These are phyloP conservation scores for Dasysyrphus albostriatus DNA, from an alignment of 2,888 invertebrate genomes.

Conservation along the genomic window DNA sequence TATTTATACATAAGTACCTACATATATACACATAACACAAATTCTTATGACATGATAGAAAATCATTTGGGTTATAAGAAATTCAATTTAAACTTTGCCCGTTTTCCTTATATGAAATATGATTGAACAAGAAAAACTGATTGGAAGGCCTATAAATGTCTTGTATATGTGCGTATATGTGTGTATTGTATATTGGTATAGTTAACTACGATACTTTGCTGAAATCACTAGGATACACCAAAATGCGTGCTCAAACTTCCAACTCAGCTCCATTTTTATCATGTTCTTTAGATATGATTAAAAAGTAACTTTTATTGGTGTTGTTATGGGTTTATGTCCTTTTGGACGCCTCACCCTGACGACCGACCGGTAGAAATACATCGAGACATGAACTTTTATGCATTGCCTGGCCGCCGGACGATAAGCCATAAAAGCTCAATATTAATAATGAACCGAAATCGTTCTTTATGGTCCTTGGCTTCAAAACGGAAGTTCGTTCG, in stretches of 20 bases:
- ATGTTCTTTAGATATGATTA: constrained; percentile 72
- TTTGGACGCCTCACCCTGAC: constrained; percentile 55
- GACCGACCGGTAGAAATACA: background rate
- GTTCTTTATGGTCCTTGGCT: constrained; percentile 61
- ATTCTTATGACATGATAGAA: constrained; percentile 18
- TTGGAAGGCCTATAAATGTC: constrained; percentile 33
- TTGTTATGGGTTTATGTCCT: constrained; percentile 74
- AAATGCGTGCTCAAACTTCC: constrained; percentile 69
- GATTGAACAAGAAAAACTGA: constrained; percentile 53
- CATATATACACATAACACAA: background rate
- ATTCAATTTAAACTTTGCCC: constrained; percentile 74
- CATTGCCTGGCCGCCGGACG: constrained; percentile 44
- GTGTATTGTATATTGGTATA: background rate
- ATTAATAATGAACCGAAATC: constrained; percentile 75
- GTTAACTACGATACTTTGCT: background rate
- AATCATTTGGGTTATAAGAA: constrained; percentile 55
- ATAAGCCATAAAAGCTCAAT: constrained; percentile 73
- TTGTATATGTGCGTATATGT: background rate
- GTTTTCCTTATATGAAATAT: constrained; percentile 64
- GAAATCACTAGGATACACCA: constrained; percentile 32
- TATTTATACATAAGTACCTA: background rate
- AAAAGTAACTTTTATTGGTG: constrained; percentile 75
- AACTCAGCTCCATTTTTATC: constrained; percentile 66
- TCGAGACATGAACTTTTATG: constrained; percentile 27
- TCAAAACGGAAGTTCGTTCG: constrained; percentile 52